Evolutionary conservation across 2,888 invertebrate species (phyloP).

Genomic region (Acanthoscelides obtectus): DNA sequence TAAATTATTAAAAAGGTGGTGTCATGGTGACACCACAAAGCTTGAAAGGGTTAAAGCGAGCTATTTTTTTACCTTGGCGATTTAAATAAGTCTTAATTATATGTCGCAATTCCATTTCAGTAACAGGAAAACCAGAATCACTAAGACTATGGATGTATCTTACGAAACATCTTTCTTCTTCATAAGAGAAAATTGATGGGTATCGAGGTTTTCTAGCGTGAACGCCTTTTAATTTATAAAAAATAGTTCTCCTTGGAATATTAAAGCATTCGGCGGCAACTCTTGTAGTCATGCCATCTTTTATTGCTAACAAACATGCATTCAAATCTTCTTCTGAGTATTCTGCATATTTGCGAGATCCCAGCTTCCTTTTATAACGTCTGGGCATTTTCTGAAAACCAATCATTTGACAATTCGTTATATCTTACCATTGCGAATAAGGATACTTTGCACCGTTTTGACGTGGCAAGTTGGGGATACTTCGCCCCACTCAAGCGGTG

Average conservation of each 20-base stretch:
- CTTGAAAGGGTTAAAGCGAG: too few relatives aligned
- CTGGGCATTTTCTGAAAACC: constrained; percentile 7
- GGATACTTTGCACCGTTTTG: constrained; percentile 1
- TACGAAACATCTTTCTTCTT: constrained; percentile 3
- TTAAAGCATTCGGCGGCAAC: constrained; percentile 1
- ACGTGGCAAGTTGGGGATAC: not conserved
- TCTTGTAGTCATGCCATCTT: constrained; percentile 6
- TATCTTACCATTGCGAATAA: too few relatives aligned
- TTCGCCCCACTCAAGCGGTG: too few relatives aligned
- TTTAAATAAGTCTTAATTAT: constrained; percentile 6
- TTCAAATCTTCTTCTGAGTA: constrained; percentile 3
- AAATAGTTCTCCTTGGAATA: constrained; percentile 4
- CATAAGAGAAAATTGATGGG: constrained; percentile 1
- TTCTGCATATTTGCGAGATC: constrained; percentile 4
- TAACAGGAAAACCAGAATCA: constrained; percentile 1
- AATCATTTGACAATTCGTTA: not conserved
- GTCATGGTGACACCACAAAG: too few relatives aligned
- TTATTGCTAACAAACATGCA: constrained; percentile 4
- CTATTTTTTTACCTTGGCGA: constrained; percentile 1
- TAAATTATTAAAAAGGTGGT: too few relatives aligned
- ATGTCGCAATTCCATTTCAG: constrained; percentile 3
- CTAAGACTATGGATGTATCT: constrained; percentile 1
- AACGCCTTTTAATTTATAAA: constrained; percentile 1
- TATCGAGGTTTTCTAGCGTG: constrained; percentile 3
- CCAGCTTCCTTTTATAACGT: constrained; percentile 3